Percentiles rank a stretch among this genome's conserved stretches.
Conservation (phyloP, 2,797 vertebrate species). For the Microctenopoma stevenorrisi region DNA sequence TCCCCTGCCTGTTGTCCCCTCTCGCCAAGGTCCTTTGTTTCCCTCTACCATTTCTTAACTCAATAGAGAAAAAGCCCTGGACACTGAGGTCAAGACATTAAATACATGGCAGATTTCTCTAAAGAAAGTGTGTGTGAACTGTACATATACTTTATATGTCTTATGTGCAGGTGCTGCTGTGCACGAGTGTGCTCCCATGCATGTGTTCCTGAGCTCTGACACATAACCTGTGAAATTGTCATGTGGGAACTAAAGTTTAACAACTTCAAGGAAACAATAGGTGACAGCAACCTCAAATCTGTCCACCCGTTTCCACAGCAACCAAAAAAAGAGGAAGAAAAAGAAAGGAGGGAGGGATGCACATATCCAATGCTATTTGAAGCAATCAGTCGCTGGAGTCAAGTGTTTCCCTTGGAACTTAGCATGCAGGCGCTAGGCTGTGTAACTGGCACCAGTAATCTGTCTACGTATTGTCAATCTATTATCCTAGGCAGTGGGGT, state of each 20-base stretch:
- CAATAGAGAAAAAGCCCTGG: constrained; percentile 63
- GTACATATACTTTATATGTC: constrained; percentile 6
- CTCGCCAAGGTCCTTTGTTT: constrained; percentile 42
- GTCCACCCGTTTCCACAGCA: constrained; percentile 70
- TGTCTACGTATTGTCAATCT: constrained; percentile 74
- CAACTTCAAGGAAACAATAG: constrained; percentile 76
- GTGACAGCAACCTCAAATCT: constrained; percentile 76
- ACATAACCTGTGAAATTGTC: constrained; percentile 19
- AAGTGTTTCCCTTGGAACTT: constrained; percentile 72
- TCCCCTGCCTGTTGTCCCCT: constrained; percentile 68
- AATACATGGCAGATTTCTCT: constrained; percentile 57
- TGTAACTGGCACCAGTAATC: constrained; percentile 69
- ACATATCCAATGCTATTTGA: constrained; percentile 75
- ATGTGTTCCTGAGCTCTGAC: constrained; percentile 59
- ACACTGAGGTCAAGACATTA: constrained; percentile 59
- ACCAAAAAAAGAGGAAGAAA: constrained; percentile 58
- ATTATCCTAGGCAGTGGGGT: constrained; percentile 71
- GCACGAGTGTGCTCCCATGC: constrained; percentile 20
- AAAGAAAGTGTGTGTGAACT: constrained; percentile 19
- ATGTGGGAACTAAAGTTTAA: constrained; percentile 75
- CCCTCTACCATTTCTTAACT: constrained; percentile 52
- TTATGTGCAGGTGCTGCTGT: constrained; percentile 23
- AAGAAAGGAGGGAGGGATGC: constrained; percentile 39
- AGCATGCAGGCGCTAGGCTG: constrained; percentile 65
- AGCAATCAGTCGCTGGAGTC: constrained; percentile 76